Evolutionary conservation across 2,888 invertebrate genomes (phyloP), one percentile per base, ranked within the genome.

Genomic region (Aporophyla nigra): DNA sequence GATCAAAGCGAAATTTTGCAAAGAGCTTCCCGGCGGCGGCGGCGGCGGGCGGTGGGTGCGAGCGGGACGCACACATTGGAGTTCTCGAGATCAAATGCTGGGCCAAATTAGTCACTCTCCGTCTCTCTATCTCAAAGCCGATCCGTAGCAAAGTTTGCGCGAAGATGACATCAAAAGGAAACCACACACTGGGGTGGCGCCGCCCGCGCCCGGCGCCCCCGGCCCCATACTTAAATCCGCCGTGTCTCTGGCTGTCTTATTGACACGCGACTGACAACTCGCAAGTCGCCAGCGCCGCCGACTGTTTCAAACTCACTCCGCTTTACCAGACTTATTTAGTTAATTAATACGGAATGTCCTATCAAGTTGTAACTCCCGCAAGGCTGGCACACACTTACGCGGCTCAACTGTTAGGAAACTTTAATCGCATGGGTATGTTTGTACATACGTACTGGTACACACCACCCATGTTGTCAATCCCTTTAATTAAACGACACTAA

Each of bases 101-200:
- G 96, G 96, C 96, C 96, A 96, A 96, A 96, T 96, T 96, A 96
- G 96, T 96, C 96, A 96, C 96, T 96, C 96, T 96, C 96, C 96
- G 96, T 96, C 96, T 96, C 96, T 96, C 96, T 96, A 96, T 96
- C 96, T 96, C 96, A 96, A 96, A 96, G 96, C 96, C 96, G 96
- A 96, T 96, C 96, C 96, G 96, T 95, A 96, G 96, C 96, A 96
- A 96, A 96, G 96, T 96, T 96, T 96, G 96, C 96, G 96, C 96
- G 96, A 96, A 96, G 96, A 96, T 96, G 96, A 96, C 96, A 96
- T 96, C 96, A 96, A 96, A 96, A 96, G 96, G 96, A 96, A 96
- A 96, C 96, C 96, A 96, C 96, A 96, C 95, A 96, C 95, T 95
- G 95, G 96, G 96, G 96, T 93, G 96, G 96, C 92, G 93, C 90